phyloP scores from a whole-genome alignment of 2,113 vertebrate species.

The Perccottus glenii region DNA sequence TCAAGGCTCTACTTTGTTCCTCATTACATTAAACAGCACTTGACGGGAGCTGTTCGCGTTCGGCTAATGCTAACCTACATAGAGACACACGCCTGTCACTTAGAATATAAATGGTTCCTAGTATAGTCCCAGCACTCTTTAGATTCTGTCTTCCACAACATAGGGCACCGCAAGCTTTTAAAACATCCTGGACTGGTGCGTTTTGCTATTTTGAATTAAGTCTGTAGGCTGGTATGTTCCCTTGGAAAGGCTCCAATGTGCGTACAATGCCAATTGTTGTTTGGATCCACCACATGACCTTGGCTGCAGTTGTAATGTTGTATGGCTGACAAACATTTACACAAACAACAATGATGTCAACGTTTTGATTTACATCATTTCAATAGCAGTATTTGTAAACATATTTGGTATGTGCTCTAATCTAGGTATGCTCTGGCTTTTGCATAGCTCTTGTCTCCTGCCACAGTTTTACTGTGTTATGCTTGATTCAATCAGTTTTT shows the following conservation, averaged over 20 bases:
- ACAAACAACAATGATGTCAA: background rate
- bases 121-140: conserved; percentile 15
- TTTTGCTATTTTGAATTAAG: conserved; percentile 73
- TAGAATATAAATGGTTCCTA: conserved; percentile 53
- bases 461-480: too few species aligned
- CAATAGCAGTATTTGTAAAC: too few species aligned
- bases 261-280: conserved; percentile 71
- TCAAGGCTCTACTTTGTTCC: conserved; percentile 38
- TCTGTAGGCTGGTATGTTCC: conserved; percentile 66
- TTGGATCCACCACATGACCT: conserved; percentile 63
- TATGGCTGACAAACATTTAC: background rate
- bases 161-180: conserved; percentile 29
- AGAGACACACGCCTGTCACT: conserved; percentile 40
- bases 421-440: too few species aligned
- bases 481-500: too few species aligned
- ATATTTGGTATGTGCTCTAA: too few species aligned
- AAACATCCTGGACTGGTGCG: conserved; percentile 59
- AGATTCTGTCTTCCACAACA: conserved; percentile 48
- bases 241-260: conserved; percentile 57
- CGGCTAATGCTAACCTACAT: conserved; percentile 20
- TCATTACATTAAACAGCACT: conserved; percentile 44
- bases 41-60: conserved; percentile 21
- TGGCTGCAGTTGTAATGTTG: conserved; percentile 56
- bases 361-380: too few species aligned
- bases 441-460: too few species aligned